A percentile compares a stretch with the other conserved stretches of the same genome.
Evolutionary conservation across 1,140 invertebrate species (phyloP).

Genomic region (Drosophila paulistorum): DNA sequence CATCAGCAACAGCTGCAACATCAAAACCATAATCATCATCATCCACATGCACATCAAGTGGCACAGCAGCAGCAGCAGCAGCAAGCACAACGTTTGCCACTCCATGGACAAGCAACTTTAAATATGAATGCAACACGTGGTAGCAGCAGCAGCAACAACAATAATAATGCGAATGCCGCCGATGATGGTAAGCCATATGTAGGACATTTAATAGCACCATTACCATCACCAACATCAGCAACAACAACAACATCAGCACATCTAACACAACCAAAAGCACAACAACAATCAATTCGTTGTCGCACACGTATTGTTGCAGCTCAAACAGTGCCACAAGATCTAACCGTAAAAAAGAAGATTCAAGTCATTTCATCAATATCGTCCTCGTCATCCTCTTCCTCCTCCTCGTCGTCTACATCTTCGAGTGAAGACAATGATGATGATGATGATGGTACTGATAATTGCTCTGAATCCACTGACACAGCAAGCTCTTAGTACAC

Average conservation of each 20-base stretch:
- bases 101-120: conserved; percentile 59
- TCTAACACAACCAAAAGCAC: conserved; percentile 35
- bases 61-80: conserved; percentile 3
- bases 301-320: conserved; percentile 43
- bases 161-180: conserved; percentile 48
- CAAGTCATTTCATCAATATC: conserved; percentile 6
- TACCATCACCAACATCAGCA: conserved; percentile 53
- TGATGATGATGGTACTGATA: conserved; percentile 8
- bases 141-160: conserved; percentile 19
- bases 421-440: conserved; percentile 19
- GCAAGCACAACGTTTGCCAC: conserved; percentile 35
- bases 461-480: conserved; percentile 27
- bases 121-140: conserved; percentile 36
- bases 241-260: conserved; percentile 52
- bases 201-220: conserved; percentile 38
- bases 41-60: conserved; percentile 41
- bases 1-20: conserved; percentile 33
- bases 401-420: background rate
- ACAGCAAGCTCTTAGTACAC: background rate
- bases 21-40: conserved; percentile 11
- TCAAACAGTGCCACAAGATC: conserved; percentile 63
- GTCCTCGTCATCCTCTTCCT: background rate
- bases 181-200: conserved; percentile 73
- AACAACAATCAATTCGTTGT: conserved; percentile 34
- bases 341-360: conserved; percentile 41